These are phyloP conservation scores for Amphipoea lucens DNA, from an alignment of 2,888 invertebrate species.

Conservation along the genomic window DNA sequence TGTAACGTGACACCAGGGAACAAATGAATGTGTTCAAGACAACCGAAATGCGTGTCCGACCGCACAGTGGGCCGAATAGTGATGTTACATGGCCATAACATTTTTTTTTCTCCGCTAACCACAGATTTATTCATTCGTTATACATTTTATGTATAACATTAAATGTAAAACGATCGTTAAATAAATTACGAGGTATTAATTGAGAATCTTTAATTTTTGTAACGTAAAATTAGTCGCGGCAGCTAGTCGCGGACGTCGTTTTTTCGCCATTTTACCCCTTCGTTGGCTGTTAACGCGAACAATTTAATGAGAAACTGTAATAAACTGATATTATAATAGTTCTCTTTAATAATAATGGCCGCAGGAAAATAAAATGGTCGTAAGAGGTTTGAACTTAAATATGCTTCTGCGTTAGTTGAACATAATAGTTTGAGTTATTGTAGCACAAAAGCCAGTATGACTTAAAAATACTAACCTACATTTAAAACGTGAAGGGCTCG, in stretches of 20 bases:
- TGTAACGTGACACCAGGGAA: constrained; percentile 86
- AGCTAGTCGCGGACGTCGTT: constrained; percentile 27
- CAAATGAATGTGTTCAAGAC: constrained; percentile 78
- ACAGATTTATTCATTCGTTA: constrained; percentile 55
- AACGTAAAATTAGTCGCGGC: constrained; percentile 31
- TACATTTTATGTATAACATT: constrained; percentile 50
- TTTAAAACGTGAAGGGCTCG: neutral
- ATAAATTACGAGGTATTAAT: constrained; percentile 52
- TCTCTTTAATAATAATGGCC: constrained; percentile 54
- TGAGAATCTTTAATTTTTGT: constrained; percentile 44
- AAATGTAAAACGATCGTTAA: constrained; percentile 50
- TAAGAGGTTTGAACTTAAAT: constrained; percentile 38
- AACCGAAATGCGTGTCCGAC: constrained; percentile 73
- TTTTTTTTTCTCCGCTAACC: constrained; percentile 44
- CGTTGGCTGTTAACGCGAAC: constrained; percentile 72
- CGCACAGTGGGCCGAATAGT: constrained; percentile 77
- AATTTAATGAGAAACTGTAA: constrained; percentile 76
- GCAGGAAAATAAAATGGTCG: constrained; percentile 48
- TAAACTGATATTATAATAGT: constrained; percentile 76
- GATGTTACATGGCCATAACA: constrained; percentile 64
- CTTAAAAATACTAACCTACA: constrained; percentile 24
- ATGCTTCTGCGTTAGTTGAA: constrained; percentile 7
- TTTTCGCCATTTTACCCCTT: constrained; percentile 44
- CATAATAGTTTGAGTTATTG: constrained; percentile 39
- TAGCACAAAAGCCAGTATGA: constrained; percentile 1